A percentile compares a stretch with the other conserved stretches of the same genome.
Conservation (phyloP, 2,888 invertebrate genomes). For the Agrilus mali region DNA sequence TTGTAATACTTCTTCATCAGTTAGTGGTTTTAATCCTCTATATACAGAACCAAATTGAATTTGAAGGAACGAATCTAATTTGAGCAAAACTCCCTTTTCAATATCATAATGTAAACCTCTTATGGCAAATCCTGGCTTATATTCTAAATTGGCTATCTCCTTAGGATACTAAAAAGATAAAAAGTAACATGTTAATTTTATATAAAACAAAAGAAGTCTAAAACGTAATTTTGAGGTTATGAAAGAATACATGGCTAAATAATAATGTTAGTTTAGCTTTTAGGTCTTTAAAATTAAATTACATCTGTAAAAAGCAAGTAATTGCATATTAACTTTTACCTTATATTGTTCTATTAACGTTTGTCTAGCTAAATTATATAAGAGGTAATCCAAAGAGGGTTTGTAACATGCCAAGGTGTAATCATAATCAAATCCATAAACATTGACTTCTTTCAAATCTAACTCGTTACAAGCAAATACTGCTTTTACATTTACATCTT, state of each 20-base stretch:
- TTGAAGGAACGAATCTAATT: conserved; percentile 92
- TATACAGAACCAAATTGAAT: conserved; percentile 93
- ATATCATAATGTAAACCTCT: conserved; percentile 97
- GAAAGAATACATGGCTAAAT: background rate
- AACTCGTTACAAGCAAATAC: conserved; percentile 96
- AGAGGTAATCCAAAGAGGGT: conserved; percentile 71
- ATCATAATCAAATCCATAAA: conserved; percentile 98
- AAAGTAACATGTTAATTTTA: background rate
- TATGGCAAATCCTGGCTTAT: conserved; percentile 88
- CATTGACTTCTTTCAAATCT: conserved; percentile 78
- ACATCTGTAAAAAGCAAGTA: background rate
- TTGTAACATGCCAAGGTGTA: conserved; percentile 95
- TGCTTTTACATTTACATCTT: conserved; percentile 73
- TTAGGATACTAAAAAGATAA: conserved; percentile 65
- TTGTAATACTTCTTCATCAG: conserved; percentile 71
- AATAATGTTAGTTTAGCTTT: background rate
- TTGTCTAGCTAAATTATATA: conserved; percentile 83
- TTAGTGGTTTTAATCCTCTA: conserved; percentile 67
- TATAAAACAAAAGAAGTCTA: background rate
- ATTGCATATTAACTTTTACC: conserved; percentile 37
- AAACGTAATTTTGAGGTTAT: background rate
- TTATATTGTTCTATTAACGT: conserved; percentile 77
- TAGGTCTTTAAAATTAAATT: conserved; percentile 2
- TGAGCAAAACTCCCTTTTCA: conserved; percentile 83
- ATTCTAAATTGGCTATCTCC: conserved; percentile 67